Base-by-base conservation (phyloP, 1,140 invertebrate species). In the Frieseomelitta varia region DNA sequence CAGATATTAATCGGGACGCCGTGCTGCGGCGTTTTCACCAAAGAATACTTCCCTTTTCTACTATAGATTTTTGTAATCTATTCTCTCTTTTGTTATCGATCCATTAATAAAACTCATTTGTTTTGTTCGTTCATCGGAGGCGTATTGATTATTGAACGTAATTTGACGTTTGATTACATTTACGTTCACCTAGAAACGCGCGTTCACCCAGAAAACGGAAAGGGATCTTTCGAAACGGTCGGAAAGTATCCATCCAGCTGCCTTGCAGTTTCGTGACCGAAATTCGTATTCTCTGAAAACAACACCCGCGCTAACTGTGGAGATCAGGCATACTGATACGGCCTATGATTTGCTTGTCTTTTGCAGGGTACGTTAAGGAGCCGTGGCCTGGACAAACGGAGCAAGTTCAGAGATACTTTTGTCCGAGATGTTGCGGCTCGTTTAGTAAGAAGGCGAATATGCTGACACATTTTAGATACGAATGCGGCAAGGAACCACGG, bases 401-500 rank as follows among this genome's bases (percentile, higher is more conserved):
- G 6, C 19, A 68, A 17, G 53, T 56, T 21, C 61, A 79, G 72
- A 89, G 89, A 69, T 86, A 88, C 82, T 27, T 56, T 63, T 91
- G 91, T 56, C 91, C 91, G 17, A 81, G 74, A 14, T 91, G 91
- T 55, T 74, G 47, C 69, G 87, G 87, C 56, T 79, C 84, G 51
- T 91, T 88, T 84, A 91, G 85, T 63, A 85, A 81, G 67, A 87
- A 85, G 65, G 61, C 81, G 67, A 92, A 92, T 81, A 93, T 92
- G 92, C 72, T 91, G 82, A 88, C 87, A 10, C 91, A 92, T 90
- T 92, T 85, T 51, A 90, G 92, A n/a, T 78, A 93, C 74, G 90
- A 93, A 69, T 93, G 91, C 75, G 95, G 96, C 24, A 95, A 96
- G 72, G 94, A 95, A 19, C 95, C 95, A 0, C 89, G 92, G 27